Percentiles rank a stretch among this genome's conserved stretches.
phyloP scores from a whole-genome alignment of 1,140 invertebrate genomes.

The Cecropterus lyciades region DNA sequence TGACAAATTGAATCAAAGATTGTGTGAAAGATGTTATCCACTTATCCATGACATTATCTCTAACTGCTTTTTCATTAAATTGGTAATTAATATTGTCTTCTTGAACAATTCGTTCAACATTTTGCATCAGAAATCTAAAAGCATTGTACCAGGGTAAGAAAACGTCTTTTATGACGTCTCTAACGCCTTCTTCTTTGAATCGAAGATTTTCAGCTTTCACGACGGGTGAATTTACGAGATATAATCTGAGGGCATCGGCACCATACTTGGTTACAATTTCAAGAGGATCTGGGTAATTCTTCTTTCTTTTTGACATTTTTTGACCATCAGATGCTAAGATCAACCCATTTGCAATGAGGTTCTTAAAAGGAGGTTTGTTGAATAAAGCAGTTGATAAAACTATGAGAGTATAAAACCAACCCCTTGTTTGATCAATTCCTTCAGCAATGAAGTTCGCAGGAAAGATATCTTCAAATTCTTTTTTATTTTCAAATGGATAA shows the following conservation, averaged over 20 bases:
- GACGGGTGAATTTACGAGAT: conserved; percentile 99
- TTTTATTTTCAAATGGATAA: conserved; percentile 97
- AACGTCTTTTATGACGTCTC: conserved; percentile 98
- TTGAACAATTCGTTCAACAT: conserved; percentile 92
- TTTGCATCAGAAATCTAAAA: conserved; percentile 97
- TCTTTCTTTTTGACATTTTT: conserved; percentile 99
- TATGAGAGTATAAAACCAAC: conserved; percentile 99
- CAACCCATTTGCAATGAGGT: conserved; percentile 97
- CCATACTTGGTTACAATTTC: conserved; percentile 97
- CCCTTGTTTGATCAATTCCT: conserved; percentile 99
- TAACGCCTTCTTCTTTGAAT: conserved; percentile 99
- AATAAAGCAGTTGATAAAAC: conserved; percentile 99
- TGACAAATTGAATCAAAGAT: conserved; percentile 94
- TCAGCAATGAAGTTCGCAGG: conserved; percentile 99
- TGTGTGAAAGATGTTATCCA: conserved; percentile 99
- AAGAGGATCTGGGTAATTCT: conserved; percentile 99
- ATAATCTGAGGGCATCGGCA: conserved; percentile 97
- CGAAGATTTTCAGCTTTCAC: conserved; percentile 98
- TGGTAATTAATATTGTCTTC: conserved; percentile 87
- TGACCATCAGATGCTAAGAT: conserved; percentile 98
- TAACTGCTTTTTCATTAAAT: conserved; percentile 86
- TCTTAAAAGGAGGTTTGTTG: conserved; percentile 98
- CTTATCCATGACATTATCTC: conserved; percentile 96
- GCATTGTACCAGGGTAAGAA: conserved; percentile 99
- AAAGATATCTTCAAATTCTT: conserved; percentile 97